Evolutionary conservation across 1,140 invertebrate genomes (phyloP), one percentile per base, ranked within the genome.

Genomic region (Ephestia elutella): DNA sequence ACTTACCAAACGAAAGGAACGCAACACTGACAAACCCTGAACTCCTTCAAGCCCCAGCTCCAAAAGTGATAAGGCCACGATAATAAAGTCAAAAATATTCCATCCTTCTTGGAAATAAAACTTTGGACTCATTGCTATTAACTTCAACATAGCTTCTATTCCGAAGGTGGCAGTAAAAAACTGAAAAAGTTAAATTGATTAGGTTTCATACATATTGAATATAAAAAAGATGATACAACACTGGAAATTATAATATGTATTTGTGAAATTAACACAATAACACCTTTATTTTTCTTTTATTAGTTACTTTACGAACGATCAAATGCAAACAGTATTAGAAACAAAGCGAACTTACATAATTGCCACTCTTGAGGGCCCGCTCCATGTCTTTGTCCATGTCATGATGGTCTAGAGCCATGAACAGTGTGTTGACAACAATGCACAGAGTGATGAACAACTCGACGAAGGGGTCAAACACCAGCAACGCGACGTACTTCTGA

Each of bases 31-130:
- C 71, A 99, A 91, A 80, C 98, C 97, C 89, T 96, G 95, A 66
- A 98, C 96, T 63, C 95, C 96, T 90, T 97, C 96, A 49, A 99
- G 90, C 64, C 95, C 94, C 72, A 99, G 91, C 89, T 99, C 98
- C 66, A 99, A 89, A 59, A 99, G 90, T 65, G 98, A 99, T 63
- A 99, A 92, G 30, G 96, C 93, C 71, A 99, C 98, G 87, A 99
- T 99, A 74, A 99, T 95, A 85, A 98, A 98, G 91, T 99, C 98
- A 90, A 99, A 99, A 72, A 98, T 97, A 86, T 99, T 99, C 97
- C 97, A 99, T 57, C 97, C 96, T 88, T 98, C 97, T 93, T 98
- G 96, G 91, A 99, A 98, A 90, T 99, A 99, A 89, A 92, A 96
- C 77, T 98, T 96, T 56, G 97, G 97, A 89, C 96, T 98, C 94